A percentile compares a stretch with the other conserved stretches of the same genome.
phyloP scores from a whole-genome alignment of 1,140 invertebrate species.

The Drosophila erecta region DNA sequence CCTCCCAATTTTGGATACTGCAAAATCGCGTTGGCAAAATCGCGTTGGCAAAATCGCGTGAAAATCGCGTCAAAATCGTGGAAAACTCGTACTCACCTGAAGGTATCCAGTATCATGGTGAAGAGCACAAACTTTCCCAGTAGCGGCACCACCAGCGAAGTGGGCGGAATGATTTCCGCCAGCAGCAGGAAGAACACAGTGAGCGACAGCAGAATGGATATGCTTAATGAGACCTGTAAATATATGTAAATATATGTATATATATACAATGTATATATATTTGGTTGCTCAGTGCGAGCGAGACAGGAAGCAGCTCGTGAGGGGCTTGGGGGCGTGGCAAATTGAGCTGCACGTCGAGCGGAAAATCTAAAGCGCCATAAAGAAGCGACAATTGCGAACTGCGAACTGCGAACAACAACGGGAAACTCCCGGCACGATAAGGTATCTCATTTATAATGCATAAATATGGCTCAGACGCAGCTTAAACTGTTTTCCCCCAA shows the following conservation, averaged over 20 bases:
- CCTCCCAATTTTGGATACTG: no score
- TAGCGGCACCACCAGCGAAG: conserved; percentile 98
- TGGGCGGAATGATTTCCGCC: conserved; percentile 99
- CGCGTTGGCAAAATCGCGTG: background rate
- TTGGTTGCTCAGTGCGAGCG: background rate
- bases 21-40: background rate
- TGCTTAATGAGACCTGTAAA: conserved; percentile 95
- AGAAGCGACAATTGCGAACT: conserved; percentile 62
- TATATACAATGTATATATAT: conserved; percentile 8
- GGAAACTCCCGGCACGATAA: conserved; percentile 47
- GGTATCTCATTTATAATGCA: conserved; percentile 37
- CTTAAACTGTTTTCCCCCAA: conserved; percentile 2
- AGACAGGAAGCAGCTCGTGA: conserved; percentile 2
- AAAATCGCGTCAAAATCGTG: background rate
- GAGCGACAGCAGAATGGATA: conserved; percentile 99
- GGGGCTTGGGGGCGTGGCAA: conserved; percentile 40
- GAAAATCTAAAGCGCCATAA: conserved; percentile 60
- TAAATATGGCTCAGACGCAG: conserved; percentile 37
- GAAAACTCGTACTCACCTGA: conserved; percentile 90
- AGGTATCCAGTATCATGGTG: conserved; percentile 99
- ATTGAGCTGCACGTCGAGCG: conserved; percentile 67
- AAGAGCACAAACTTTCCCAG: conserved; percentile 99
- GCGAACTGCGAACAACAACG: conserved; percentile 34
- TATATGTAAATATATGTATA: background rate
- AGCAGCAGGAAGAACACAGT: conserved; percentile 99